A percentile compares a stretch with the other conserved stretches of the same genome.
These are phyloP conservation scores for Drosophila paranaensis DNA, from an alignment of 2,888 invertebrate genomes.

Conservation along the genomic window DNA sequence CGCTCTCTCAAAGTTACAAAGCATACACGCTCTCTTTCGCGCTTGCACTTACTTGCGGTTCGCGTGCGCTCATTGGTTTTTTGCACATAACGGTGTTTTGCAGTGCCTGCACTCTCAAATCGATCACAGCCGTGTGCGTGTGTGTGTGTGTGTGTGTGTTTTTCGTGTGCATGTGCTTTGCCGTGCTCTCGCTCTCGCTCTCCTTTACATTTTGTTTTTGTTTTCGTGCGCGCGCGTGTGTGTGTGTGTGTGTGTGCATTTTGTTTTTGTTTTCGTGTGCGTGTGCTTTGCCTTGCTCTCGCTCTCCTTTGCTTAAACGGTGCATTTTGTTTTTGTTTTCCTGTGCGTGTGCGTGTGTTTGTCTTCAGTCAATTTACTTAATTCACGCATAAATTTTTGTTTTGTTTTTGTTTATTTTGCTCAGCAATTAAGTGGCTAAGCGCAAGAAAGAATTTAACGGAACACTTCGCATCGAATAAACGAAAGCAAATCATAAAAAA, in stretches of 20 bases:
- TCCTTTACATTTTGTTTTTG: slow-evolving; percentile 6
- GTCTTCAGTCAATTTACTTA: slow-evolving; percentile 51
- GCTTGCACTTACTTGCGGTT: background rate
- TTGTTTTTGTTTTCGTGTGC: no score
- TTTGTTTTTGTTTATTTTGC: slow-evolving; percentile 57
- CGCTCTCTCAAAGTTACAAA: background rate
- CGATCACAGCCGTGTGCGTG: slow-evolving; percentile 24
- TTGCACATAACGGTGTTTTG: slow-evolving; percentile 44
- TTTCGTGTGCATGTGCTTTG: background rate
- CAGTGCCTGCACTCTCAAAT: slow-evolving; percentile 13
- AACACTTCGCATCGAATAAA: slow-evolving; percentile 23
- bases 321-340: slow-evolving; percentile 10
- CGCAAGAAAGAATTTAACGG: slow-evolving; percentile 15
- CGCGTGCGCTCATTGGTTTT: background rate
- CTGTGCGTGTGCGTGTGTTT: slow-evolving; percentile 25
- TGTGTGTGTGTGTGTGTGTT: background rate
- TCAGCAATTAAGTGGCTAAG: slow-evolving; percentile 46
- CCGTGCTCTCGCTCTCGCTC: background rate
- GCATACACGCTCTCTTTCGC: background rate
- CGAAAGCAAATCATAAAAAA: slow-evolving; percentile 9
- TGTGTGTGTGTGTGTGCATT: background rate
- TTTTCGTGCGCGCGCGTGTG: slow-evolving; percentile 1
- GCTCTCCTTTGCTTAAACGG: background rate
- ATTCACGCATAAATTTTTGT: slow-evolving; percentile 31
- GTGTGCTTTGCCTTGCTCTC: background rate